Evolutionary conservation across 2,888 invertebrate species (phyloP).

Genomic region (Scaptodrosophila latifasciaeformis): DNA sequence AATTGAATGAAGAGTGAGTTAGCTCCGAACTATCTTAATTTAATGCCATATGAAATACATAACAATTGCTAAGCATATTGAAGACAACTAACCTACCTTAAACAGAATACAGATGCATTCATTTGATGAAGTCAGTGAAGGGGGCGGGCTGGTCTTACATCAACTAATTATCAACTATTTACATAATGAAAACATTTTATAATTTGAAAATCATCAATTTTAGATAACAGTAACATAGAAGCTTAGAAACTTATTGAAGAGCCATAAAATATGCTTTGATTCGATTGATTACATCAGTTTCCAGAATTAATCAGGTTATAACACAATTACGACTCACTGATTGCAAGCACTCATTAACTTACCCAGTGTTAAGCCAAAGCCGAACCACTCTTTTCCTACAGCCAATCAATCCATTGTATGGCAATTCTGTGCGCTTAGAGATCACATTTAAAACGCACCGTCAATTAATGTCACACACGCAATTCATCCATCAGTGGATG

Average conservation of each 20-base stretch:
- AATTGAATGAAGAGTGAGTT: too few species aligned
- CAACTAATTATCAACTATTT: slow-evolving; percentile 17
- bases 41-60: too few species aligned
- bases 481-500: slow-evolving; percentile 84
- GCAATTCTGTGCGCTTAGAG: slow-evolving; percentile 64
- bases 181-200: slow-evolving; percentile 12
- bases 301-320: slow-evolving; percentile 19
- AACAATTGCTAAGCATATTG: not conserved
- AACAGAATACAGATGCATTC: too few species aligned
- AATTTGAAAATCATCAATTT: not conserved
- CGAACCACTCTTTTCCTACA: too few species aligned
- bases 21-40: too few species aligned
- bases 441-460: slow-evolving; percentile 75
- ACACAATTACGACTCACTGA: slow-evolving; percentile 24
- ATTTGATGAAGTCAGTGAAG: too few species aligned
- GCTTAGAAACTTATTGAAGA: not conserved
- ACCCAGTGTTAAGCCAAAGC: too few species aligned
- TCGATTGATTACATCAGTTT: slow-evolving; percentile 7
- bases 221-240: not conserved
- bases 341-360: not conserved
- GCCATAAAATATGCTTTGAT: not conserved
- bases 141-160: too few species aligned
- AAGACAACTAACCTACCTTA: not conserved
- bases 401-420: slow-evolving; percentile 23
- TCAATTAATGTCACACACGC: slow-evolving; percentile 85